Base-by-base conservation (phyloP, 53 echinoderm and acorn worm genomes). In the Zoroaster sp. region DNA sequence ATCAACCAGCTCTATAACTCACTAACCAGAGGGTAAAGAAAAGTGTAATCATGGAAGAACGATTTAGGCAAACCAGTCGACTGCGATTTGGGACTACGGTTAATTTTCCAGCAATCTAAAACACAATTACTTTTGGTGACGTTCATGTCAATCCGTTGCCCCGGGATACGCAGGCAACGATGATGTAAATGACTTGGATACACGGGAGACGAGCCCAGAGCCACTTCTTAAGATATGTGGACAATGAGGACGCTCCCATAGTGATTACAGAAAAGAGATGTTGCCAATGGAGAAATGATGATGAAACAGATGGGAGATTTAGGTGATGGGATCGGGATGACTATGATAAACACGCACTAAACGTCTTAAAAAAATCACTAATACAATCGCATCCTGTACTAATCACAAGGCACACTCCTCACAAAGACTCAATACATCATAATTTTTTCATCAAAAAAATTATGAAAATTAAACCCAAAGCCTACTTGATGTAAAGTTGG, bases 81-180 rank as follows among this genome's bases (percentile, higher is more conserved):
- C 54, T 59, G 78, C 55, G 78, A 55, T 78, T 78, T 54, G 78
- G 78, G 78, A 78, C 78, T 55, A 20, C 78, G 78, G 78, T 78
- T 35, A 54, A 78, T 78, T 78, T 78, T 78, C 78, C 78, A 52
- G 78, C 78, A 78, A 78, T 78, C 78, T 78, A 59, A 78, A 18
- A 33, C 59, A 23, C 54, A 78, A 78, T 78, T 78, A 78, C 78
- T 78, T 78, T 78, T 78, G 78, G 37, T 59, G 78, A 55, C 55
- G 51, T 76, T 34, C 49, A 38, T 78, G 59, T 54, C 78, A 54
- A 54, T 38, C 39, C 78, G 78, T 78, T 55, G 78, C 78, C 78
- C 38, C 39, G 78, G 78, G 78, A 59, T 20, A 39, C 59, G 39
- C 28, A 30, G 55, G 78, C 78, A 23, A 45, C 2, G 78, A 78